phyloP scores from a whole-genome alignment of 2,888 invertebrate species.

The Onchidella celtica region DNA sequence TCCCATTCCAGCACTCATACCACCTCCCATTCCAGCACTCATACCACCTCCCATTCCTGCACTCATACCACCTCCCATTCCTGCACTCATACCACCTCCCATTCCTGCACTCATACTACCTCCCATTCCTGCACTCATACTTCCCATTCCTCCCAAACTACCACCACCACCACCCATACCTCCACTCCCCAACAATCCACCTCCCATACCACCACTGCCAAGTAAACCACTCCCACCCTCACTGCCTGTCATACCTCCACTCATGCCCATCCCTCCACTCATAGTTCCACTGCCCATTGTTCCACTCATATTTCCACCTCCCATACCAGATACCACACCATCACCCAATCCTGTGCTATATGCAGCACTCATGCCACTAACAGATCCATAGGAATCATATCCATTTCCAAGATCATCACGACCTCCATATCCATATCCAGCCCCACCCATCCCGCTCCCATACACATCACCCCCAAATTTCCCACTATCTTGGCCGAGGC shows the following conservation, averaged over 20 bases:
- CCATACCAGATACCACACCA: slow-evolving; percentile 22
- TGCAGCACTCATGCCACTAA: neutral
- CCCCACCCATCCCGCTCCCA: slow-evolving; percentile 29
- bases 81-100: neutral
- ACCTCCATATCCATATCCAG: slow-evolving; percentile 28
- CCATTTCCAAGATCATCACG: slow-evolving; percentile 39
- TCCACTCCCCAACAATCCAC: slow-evolving; percentile 16
- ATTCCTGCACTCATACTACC: slow-evolving; percentile 10
- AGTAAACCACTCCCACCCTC: too few species aligned
- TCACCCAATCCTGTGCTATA: slow-evolving; percentile 32
- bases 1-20: neutral
- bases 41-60: slow-evolving; percentile 3
- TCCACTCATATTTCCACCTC: neutral
- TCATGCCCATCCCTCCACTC: neutral
- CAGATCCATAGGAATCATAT: slow-evolving; percentile 30
- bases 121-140: slow-evolving; percentile 28
- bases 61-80: neutral
- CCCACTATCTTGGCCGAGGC: slow-evolving; percentile 47
- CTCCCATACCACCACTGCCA: slow-evolving; percentile 13
- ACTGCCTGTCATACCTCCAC: neutral
- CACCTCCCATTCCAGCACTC: slow-evolving; percentile 8
- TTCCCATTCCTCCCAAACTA: slow-evolving; percentile 2
- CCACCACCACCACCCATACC: slow-evolving; percentile 43
- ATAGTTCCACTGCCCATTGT: slow-evolving; percentile 10
- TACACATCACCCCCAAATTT: slow-evolving; percentile 29